These are phyloP conservation scores for Toxonevra muliebris DNA, from an alignment of 2,888 invertebrate genomes.

Conservation along the genomic window DNA sequence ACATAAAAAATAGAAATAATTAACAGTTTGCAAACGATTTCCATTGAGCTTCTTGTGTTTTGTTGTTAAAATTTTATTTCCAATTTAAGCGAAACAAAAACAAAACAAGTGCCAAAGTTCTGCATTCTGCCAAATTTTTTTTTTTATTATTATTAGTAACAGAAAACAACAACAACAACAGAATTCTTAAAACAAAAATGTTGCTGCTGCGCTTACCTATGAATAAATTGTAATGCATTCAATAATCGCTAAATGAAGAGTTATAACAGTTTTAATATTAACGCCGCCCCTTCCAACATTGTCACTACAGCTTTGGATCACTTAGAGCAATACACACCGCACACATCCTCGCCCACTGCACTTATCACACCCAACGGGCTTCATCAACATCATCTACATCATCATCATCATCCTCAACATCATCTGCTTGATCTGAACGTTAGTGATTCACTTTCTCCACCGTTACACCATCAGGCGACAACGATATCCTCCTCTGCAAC, in stretches of 20 bases:
- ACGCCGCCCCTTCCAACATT: slow-evolving; percentile 24
- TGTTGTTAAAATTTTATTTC: neutral
- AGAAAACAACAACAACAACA: neutral
- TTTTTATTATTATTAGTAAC: slow-evolving; percentile 11
- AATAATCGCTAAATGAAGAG: slow-evolving; percentile 52
- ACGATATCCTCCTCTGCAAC: slow-evolving; percentile 19
- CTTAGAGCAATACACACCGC: slow-evolving; percentile 37
- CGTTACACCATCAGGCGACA: slow-evolving; percentile 22
- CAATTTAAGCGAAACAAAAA: slow-evolving; percentile 9
- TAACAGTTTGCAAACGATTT: slow-evolving; percentile 18
- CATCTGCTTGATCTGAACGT: slow-evolving; percentile 43
- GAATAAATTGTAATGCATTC: neutral
- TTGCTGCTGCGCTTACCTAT: neutral
- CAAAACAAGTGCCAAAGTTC: slow-evolving; percentile 28
- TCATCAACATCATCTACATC: slow-evolving; percentile 17
- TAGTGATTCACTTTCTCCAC: slow-evolving; percentile 43
- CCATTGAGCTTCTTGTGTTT: neutral
- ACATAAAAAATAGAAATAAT: slow-evolving; percentile 34
- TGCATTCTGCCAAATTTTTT: slow-evolving; percentile 25
- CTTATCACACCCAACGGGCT: slow-evolving; percentile 32
- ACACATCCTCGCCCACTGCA: slow-evolving; percentile 46
- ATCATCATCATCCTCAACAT: slow-evolving; percentile 32
- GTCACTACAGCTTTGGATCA: slow-evolving; percentile 24
- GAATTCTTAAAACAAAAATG: neutral
- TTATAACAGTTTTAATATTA: slow-evolving; percentile 54